phyloP scores from a whole-genome alignment of 2,113 vertebrate species.

The Bucco capensis region DNA sequence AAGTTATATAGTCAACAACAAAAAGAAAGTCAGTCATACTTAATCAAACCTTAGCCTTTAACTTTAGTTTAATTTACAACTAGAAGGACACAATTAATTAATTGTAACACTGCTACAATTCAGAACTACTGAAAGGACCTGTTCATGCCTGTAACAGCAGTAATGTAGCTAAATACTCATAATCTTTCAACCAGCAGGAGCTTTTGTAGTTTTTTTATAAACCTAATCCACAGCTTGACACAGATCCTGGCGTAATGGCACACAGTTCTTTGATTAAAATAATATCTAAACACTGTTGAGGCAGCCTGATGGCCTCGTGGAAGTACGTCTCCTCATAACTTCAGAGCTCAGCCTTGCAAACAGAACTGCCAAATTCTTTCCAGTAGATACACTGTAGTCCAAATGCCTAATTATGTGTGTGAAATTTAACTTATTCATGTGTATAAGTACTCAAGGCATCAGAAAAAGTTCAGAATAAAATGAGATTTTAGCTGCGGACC shows the following conservation, averaged over 20 bases:
- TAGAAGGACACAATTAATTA: conserved; percentile 69
- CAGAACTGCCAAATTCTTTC: neutral
- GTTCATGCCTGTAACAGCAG: conserved; percentile 64
- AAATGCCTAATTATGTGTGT: neutral
- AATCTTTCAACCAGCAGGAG: conserved; percentile 71
- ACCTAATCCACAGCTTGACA: conserved; percentile 76
- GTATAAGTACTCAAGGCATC: neutral
- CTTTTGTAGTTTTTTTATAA: conserved; percentile 63
- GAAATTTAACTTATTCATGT: neutral
- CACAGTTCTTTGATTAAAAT: conserved; percentile 73
- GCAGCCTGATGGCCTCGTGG: conserved; percentile 19
- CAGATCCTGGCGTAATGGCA: conserved; percentile 67
- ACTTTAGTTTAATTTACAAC: conserved; percentile 50
- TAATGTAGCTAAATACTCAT: conserved; percentile 70
- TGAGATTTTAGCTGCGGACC: neutral
- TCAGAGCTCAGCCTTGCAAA: neutral
- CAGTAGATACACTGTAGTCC: neutral
- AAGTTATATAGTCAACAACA: conserved; percentile 12
- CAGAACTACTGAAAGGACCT: conserved; percentile 55
- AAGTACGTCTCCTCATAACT: conserved; percentile 27
- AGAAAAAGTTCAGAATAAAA: neutral
- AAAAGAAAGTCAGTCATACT: conserved; percentile 42
- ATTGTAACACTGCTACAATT: conserved; percentile 59
- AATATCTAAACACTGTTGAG: conserved; percentile 52
- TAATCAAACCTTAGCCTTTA: conserved; percentile 52